Evolutionary conservation across 1,140 invertebrate genomes (phyloP).

Genomic region (Notospermus geniculatus): DNA sequence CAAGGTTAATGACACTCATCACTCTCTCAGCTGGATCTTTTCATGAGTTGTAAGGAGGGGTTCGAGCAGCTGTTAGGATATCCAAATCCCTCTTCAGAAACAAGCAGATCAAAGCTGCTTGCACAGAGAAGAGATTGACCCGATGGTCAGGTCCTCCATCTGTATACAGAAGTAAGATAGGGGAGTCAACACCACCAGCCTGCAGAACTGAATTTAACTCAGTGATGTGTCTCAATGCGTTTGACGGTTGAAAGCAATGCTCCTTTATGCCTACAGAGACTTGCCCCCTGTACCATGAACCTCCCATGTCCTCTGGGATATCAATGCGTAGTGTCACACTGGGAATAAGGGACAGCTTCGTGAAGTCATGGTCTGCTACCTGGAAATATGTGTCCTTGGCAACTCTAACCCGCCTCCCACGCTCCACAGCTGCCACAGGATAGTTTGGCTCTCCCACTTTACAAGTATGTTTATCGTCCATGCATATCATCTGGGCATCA

Average conservation of each 20-base stretch:
- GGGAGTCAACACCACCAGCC: neutral
- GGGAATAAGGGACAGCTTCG: slow-evolving; percentile 22
- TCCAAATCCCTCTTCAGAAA: slow-evolving; percentile 27
- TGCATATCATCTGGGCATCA: slow-evolving; percentile 14
- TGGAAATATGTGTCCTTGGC: slow-evolving; percentile 16
- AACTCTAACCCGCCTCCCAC: slow-evolving; percentile 25
- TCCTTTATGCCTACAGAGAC: slow-evolving; percentile 26
- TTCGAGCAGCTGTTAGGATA: slow-evolving; percentile 20
- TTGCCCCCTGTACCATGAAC: slow-evolving; percentile 23
- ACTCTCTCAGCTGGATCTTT: slow-evolving; percentile 25
- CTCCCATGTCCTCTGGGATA: slow-evolving; percentile 20
- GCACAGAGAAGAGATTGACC: slow-evolving; percentile 19
- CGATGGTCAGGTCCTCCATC: slow-evolving; percentile 32
- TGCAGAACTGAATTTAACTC: slow-evolving; percentile 3
- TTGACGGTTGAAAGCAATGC: slow-evolving; percentile 24
- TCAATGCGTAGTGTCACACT: slow-evolving; percentile 21
- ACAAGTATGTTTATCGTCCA: slow-evolving; percentile 31
- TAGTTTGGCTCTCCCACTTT: slow-evolving; percentile 28
- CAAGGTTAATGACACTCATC: slow-evolving; percentile 25
- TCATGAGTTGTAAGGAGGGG: slow-evolving; percentile 20
- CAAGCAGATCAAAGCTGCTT: slow-evolving; percentile 14
- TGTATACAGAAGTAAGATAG: slow-evolving; percentile 21
- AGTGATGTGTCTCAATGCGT: slow-evolving; percentile 22
- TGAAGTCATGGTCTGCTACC: slow-evolving; percentile 27
- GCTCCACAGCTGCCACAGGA: slow-evolving; percentile 28